These are phyloP conservation scores for Grantiella picta DNA, from an alignment of 2,113 vertebrate genomes.

Conservation along the genomic window DNA sequence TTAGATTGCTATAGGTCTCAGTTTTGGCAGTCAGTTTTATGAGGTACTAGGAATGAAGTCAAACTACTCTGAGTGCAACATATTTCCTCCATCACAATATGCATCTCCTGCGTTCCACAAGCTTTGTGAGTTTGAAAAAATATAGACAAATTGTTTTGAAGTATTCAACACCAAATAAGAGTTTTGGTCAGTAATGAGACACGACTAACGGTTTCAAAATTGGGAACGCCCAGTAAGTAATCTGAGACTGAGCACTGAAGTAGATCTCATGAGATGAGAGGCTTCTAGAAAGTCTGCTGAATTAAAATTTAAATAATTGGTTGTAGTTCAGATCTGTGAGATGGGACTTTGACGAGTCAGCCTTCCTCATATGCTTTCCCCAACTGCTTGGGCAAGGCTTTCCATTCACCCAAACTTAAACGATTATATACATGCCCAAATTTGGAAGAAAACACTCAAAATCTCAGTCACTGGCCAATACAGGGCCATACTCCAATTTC, in stretches of 20 bases:
- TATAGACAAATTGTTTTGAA: not conserved
- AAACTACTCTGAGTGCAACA: not conserved
- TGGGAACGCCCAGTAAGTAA: not conserved
- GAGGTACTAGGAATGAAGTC: not conserved
- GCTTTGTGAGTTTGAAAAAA: not conserved
- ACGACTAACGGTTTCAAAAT: not conserved
- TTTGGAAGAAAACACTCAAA: not conserved
- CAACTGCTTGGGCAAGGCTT: not conserved
- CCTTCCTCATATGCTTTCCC: not conserved
- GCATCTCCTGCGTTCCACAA: not conserved
- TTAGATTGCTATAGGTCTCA: not conserved
- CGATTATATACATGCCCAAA: not conserved
- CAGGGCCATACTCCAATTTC: not conserved
- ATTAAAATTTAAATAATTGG: not conserved
- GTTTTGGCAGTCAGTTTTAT: not conserved
- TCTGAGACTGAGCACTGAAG: not conserved
- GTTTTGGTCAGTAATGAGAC: not conserved
- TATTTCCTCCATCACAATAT: not conserved
- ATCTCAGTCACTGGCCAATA: not conserved
- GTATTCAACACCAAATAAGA: not conserved
- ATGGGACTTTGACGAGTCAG: not conserved
- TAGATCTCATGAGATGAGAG: not conserved
- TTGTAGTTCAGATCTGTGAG: not conserved
- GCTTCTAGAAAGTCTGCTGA: not conserved
- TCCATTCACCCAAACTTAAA: not conserved